Evolutionary conservation across 1,140 invertebrate species (phyloP), one percentile per base, ranked within the genome.

Genomic region (Drosophila bipectinata): DNA sequence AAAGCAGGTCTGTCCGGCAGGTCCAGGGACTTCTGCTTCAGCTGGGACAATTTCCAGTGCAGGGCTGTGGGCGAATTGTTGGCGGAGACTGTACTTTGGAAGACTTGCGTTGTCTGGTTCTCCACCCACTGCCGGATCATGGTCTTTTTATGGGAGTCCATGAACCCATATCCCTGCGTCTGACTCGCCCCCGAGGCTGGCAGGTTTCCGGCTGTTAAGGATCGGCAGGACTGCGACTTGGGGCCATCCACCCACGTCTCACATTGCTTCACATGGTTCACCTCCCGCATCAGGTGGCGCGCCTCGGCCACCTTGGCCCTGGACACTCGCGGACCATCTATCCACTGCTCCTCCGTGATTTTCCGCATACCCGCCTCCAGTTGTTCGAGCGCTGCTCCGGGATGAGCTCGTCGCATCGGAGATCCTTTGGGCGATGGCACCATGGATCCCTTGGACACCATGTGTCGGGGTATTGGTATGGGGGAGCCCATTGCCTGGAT

Each of bases 181-280:
- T 91, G 75, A 57, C 71, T 60, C 5, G 71, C 18, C 48, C 24
- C 47, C n/a, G 90, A 28, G 54, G 80, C 54, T 49, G 92, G 92
- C 12, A 92, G 47, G 59, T 88, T 91, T 4, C 83, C 89, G 0
- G 91, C 89, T 9, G 82, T 90, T 0, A 92, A 66, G 6, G 90
- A 84, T 34, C 75, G 69, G 9, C 80, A 82, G 1, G 90, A 91
- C 5, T 78, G 89, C 0, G 90, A 91, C 32, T 95, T 94, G 0
- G 97, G 98, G 0, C 98, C 98, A 92, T 99, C 98, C 48, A 98
- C 96, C 98, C 98, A 99, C 1, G 96, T 98, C 92, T 98, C 98
- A 52, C 94, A 93, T 88, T 96, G 96, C 84, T 96, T 96, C 3
- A 93, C 92, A 88, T 96, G 94, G 69, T 93, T 94, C 12, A 95